These are phyloP conservation scores for Syrmaticus mikado DNA, from an alignment of 2,113 vertebrate species.

Conservation along the genomic window DNA sequence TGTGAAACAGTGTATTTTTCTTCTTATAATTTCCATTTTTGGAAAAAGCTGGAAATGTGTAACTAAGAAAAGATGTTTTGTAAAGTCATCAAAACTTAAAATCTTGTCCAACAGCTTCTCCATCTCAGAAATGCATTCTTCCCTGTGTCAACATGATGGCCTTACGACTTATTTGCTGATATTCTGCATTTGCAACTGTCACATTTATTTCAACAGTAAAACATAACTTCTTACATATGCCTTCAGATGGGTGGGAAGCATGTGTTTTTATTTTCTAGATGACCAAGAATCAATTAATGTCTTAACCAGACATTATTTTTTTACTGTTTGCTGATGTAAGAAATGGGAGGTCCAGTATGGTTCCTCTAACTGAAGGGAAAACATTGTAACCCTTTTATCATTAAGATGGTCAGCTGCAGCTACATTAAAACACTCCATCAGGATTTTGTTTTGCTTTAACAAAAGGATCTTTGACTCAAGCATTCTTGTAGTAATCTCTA, in stretches of 20 bases:
- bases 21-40: constrained; percentile 62
- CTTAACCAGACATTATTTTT: not conserved
- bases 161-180: not conserved
- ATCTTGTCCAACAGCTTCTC: not conserved
- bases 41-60: constrained; percentile 49
- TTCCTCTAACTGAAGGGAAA: not conserved
- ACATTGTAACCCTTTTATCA: not conserved
- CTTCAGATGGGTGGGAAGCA: not conserved
- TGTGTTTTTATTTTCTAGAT: not conserved
- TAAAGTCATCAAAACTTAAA: constrained; percentile 15
- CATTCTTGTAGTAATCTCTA: not conserved
- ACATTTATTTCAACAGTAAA: not conserved
- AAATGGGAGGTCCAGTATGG: not conserved
- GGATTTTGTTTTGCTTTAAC: not conserved
- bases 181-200: not conserved
- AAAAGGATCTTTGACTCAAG: not conserved
- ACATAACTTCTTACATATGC: not conserved
- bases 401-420: not conserved
- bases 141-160: not conserved
- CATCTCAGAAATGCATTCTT: not conserved
- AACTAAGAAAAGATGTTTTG: constrained; percentile 58
- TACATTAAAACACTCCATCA: not conserved
- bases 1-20: constrained; percentile 32
- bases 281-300: not conserved
- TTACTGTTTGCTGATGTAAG: not conserved